Conservation (phyloP, 1,140 invertebrate species). For the Arion vulgaris region DNA sequence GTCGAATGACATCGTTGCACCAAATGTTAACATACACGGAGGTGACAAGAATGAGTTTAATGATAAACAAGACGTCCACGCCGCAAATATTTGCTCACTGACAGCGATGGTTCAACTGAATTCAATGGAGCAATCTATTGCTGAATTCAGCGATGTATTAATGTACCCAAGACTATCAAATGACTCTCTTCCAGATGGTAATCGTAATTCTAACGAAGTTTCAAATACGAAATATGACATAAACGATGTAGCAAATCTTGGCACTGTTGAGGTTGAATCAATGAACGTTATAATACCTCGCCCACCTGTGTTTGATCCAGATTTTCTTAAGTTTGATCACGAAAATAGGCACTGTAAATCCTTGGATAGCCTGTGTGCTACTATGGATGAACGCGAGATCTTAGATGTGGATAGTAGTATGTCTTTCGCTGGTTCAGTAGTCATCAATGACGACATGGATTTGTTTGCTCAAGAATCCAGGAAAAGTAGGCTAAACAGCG, state of each 20-base stretch:
- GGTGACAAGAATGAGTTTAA: neutral
- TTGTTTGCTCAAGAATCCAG: neutral
- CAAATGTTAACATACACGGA: neutral
- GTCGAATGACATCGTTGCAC: neutral
- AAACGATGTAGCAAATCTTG: neutral
- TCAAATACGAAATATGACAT: neutral
- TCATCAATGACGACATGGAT: neutral
- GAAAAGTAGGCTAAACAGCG: neutral
- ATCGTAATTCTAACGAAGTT: neutral
- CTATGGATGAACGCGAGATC: neutral
- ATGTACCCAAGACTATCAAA: neutral
- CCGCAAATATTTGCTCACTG: neutral
- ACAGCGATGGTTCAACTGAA: neutral
- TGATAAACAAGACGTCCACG: neutral
- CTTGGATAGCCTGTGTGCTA: neutral
- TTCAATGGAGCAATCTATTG: neutral
- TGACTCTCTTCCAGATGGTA: neutral
- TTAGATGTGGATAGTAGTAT: constrained; percentile 9
- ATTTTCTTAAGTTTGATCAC: neutral
- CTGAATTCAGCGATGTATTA: neutral
- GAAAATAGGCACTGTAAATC: neutral
- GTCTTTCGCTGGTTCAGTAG: constrained; percentile 13
- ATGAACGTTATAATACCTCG: neutral
- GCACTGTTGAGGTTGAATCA: neutral
- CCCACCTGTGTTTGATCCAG: neutral